Conservation (phyloP, 2,113 vertebrate genomes). For the Orycteropus afer region DNA sequence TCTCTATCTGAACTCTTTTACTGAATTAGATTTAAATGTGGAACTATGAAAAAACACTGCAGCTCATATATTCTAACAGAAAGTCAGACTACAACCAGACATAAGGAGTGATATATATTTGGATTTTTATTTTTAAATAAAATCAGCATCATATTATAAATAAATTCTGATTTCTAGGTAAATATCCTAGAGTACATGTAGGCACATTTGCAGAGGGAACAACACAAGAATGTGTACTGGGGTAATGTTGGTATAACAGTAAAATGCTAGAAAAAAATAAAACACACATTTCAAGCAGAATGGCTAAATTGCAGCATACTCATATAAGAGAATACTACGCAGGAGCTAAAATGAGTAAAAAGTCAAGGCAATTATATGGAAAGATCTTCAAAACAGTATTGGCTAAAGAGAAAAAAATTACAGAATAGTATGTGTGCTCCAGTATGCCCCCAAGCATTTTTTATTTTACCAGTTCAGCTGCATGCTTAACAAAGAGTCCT, state of each 20-base stretch:
- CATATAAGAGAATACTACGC: background rate
- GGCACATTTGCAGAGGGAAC: background rate
- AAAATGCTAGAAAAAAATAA: conserved; percentile 16
- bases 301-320: background rate
- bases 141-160: background rate
- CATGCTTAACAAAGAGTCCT: background rate
- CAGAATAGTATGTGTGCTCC: background rate
- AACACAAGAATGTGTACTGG: background rate
- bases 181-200: background rate
- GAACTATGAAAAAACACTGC: conserved; percentile 26
- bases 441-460: background rate
- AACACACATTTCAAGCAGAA: conserved; percentile 8
- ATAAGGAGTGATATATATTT: background rate
- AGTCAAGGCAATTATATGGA: background rate
- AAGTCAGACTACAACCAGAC: background rate
- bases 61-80: conserved; percentile 19
- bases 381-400: background rate
- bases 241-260: background rate
- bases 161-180: background rate
- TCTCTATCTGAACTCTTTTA: background rate
- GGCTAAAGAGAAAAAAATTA: background rate
- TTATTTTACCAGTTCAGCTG: background rate
- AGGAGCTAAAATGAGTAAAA: background rate
- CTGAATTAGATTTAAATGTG: background rate
- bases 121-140: background rate